Conservation (phyloP, 1,140 invertebrate species). For the Drosophila kurseongensis region DNA sequence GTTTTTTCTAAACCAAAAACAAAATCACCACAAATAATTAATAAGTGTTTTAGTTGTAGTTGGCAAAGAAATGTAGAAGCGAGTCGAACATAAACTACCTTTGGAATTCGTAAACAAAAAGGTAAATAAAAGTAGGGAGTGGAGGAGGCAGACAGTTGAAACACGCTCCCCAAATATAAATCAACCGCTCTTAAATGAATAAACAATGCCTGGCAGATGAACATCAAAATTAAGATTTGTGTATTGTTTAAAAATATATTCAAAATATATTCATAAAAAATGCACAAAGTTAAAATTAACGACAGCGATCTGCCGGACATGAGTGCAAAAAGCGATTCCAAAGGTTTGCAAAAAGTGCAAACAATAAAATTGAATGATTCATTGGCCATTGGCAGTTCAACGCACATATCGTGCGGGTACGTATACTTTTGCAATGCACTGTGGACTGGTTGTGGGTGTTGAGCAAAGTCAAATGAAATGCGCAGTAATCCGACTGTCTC, state of each 20-base stretch:
- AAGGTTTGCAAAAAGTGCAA: constrained; percentile 26
- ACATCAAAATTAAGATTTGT: constrained; percentile 6
- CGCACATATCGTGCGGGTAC: constrained; percentile 17
- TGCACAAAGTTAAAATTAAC: constrained; percentile 34
- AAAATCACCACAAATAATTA: constrained; percentile 38
- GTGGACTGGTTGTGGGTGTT: constrained; percentile 47
- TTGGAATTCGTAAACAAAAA: constrained; percentile 35
- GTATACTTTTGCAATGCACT: constrained; percentile 52
- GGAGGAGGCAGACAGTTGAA: neutral
- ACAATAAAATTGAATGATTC: constrained; percentile 59
- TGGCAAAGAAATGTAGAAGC: constrained; percentile 31
- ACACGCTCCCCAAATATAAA: constrained; percentile 33
- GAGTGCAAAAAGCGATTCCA: constrained; percentile 30
- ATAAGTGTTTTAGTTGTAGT: constrained; percentile 20
- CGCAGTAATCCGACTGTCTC: constrained; percentile 49
- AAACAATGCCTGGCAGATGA: constrained; percentile 16
- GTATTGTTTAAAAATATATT: constrained; percentile 18
- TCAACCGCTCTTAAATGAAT: constrained; percentile 14
- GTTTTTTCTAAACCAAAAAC: constrained; percentile 29
- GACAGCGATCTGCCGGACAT: constrained; percentile 60
- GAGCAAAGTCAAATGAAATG: constrained; percentile 52
- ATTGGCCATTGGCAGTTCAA: constrained; percentile 52
- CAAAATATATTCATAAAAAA: constrained; percentile 34
- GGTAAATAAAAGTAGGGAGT: constrained; percentile 16
- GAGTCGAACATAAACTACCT: constrained; percentile 34